Conservation (phyloP, 2,113 vertebrate genomes). For the Cyprinodon tularosa region DNA sequence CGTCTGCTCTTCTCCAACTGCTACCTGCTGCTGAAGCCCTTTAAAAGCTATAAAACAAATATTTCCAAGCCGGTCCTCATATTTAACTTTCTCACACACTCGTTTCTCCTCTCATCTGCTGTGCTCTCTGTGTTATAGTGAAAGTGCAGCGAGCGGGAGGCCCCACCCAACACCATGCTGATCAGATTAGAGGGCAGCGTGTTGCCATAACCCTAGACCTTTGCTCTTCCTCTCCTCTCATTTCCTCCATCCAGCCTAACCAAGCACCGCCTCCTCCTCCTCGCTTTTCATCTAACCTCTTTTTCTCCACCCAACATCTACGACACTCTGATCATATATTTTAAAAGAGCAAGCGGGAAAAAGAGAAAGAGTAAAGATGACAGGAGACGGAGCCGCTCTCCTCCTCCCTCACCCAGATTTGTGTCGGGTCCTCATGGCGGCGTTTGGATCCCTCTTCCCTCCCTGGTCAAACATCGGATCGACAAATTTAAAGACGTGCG, state of each 20-base stretch:
- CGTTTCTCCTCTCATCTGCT: conserved; percentile 27
- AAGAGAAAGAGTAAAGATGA: not conserved
- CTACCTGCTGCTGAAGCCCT: conserved; percentile 29
- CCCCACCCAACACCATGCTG: conserved; percentile 74
- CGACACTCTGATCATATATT: conserved; percentile 12
- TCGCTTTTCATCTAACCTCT: conserved; percentile 62
- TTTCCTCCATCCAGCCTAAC: conserved; percentile 19
- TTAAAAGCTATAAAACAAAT: conserved; percentile 10
- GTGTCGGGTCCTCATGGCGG: conserved; percentile 84
- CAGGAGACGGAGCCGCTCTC: not conserved
- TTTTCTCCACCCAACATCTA: conserved; percentile 31
- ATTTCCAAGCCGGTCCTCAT: conserved; percentile 17
- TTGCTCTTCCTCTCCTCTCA: conserved; percentile 48
- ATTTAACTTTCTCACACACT: conserved; percentile 9
- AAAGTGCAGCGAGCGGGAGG: conserved; percentile 37
- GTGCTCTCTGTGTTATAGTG: conserved; percentile 21
- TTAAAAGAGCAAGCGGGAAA: not conserved
- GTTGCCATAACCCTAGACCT: conserved; percentile 65
- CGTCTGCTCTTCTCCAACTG: not conserved
- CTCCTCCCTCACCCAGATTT: conserved; percentile 87
- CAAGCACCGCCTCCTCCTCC: conserved; percentile 29
- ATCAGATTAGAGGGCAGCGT: conserved; percentile 77
- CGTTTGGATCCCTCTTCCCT: conserved; percentile 84
- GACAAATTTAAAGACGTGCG: conserved; percentile 97
- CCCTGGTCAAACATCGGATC: conserved; percentile 95